phyloP scores from a whole-genome alignment of 2,113 vertebrate species.

The Nycticorax nycticorax region DNA sequence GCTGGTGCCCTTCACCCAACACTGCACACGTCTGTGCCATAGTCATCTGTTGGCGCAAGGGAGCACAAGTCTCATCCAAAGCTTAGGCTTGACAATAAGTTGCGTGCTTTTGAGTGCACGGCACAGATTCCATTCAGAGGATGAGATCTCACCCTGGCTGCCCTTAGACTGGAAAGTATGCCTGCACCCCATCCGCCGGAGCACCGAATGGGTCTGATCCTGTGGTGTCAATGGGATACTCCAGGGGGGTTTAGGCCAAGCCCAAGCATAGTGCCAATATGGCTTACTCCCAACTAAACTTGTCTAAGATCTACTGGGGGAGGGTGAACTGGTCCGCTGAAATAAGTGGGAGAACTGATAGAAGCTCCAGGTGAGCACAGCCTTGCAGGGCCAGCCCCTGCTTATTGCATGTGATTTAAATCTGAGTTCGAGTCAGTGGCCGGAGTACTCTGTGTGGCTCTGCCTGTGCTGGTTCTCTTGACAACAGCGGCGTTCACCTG shows the following conservation, averaged over 20 bases:
- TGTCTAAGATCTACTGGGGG: neutral
- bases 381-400: neutral
- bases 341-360: neutral
- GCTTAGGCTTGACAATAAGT: neutral
- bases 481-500: neutral
- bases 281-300: neutral
- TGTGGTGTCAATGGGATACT: too few species aligned
- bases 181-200: neutral
- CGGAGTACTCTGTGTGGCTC: accelerated
- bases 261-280: neutral
- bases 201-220: neutral
- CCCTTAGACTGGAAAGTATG: neutral
- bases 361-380: neutral
- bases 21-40: neutral
- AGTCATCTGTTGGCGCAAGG: neutral
- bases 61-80: neutral
- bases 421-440: too few species aligned
- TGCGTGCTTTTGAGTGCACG: neutral
- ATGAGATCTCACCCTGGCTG: neutral
- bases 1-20: neutral
- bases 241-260: neutral
- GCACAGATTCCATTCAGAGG: neutral
- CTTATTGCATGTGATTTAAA: neutral
- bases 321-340: neutral
- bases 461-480: too few species aligned